Evolutionary conservation across 2,888 invertebrate genomes (phyloP), one percentile per base, ranked within the genome.

Genomic region (Oligia fasciuncula): DNA sequence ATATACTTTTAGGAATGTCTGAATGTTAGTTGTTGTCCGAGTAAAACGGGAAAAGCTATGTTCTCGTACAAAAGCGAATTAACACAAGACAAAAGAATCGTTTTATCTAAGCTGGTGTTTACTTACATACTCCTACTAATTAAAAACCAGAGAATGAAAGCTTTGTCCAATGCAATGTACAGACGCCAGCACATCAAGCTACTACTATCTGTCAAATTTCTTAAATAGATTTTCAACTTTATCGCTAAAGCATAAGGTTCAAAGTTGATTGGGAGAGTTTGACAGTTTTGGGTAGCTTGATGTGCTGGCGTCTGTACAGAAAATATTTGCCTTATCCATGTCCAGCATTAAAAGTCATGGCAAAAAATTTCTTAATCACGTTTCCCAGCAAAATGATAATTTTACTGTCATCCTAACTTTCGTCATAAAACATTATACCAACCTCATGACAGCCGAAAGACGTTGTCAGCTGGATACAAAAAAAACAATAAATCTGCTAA

Each of bases 1-100:
- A 76, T 29, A 76, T 54, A 54, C 51, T 54, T 54, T 75, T 17
- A n/a, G 8, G 19, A 35, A 51, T 19, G 19, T 19, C n/a, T 72
- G 8, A 35, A 54, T 35, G 0, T 35, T 54, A 23, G n/a, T 8
- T 80, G 8, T 11, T 57, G 29, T 81, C 62, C 29, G 4, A 54
- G 11, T 40, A 23, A 49, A 72, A 46, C 57, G 13, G 0, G 14
- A 6, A 43, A 3, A 49, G n/a, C 8, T 29, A 40, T 17, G 54
- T 35, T 46, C n/a, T 43, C 43, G 13, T 17, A 43, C 3, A 70
- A 70, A 14, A 51, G 2, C 11, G 11, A 40, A 60, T 35, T 46
- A 11, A 49, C 14, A 6, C 2, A 19, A 2, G 65, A 35, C 13
- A 65, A 46, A 63, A 35, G 0, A 57, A 40, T 62, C 5, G 11